Conservation (phyloP, 2,113 vertebrate genomes). For the Albula goreensis region DNA sequence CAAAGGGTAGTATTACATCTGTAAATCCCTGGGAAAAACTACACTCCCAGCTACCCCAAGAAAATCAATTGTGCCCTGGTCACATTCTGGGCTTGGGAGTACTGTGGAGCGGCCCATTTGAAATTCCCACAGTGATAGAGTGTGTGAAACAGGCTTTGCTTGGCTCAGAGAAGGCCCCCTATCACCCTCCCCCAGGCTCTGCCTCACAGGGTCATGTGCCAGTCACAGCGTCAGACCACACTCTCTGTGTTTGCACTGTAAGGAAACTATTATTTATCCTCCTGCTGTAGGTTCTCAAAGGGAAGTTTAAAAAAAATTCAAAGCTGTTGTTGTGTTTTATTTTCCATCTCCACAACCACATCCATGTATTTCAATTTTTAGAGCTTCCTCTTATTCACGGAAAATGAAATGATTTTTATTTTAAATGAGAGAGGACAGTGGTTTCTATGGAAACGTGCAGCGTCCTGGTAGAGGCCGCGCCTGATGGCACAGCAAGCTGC, state of each 20-base stretch:
- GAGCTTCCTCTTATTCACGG: too few species aligned
- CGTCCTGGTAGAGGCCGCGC: background rate
- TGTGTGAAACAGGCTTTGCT: background rate
- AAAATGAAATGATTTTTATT: too few species aligned
- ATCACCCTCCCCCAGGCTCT: background rate
- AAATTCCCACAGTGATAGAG: background rate
- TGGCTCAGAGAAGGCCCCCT: background rate
- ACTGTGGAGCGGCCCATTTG: background rate
- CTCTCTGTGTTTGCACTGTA: too few species aligned
- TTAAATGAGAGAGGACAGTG: background rate
- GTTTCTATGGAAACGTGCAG: background rate
- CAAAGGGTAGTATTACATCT: background rate
- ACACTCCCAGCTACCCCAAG: background rate
- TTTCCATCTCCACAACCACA: too few species aligned
- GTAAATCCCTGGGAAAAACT: constrained; percentile 1
- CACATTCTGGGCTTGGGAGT: background rate
- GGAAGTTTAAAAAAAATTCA: background rate
- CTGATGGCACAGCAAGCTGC: constrained; percentile 29
- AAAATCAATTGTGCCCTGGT: background rate
- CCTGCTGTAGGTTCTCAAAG: background rate
- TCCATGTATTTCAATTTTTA: too few species aligned
- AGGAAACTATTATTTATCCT: background rate
- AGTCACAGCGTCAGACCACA: background rate
- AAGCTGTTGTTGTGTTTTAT: background rate
- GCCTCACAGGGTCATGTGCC: background rate